These are phyloP conservation scores for Drosophila paranaensis DNA, from an alignment of 2,888 invertebrate species.

Conservation along the genomic window DNA sequence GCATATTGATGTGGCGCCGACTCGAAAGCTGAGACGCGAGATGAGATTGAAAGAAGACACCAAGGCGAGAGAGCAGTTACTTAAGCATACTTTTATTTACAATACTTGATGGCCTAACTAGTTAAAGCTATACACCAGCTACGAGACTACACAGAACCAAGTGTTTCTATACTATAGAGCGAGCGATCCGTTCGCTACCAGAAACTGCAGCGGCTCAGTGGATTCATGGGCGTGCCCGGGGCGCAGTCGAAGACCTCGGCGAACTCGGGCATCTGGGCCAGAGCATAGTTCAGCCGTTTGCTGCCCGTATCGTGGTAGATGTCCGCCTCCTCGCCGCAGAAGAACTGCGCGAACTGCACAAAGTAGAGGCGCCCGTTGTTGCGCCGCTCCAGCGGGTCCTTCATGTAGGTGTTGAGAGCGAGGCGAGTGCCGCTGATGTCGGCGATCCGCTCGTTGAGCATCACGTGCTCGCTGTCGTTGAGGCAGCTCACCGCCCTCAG, in stretches of 20 bases:
- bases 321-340: conserved; percentile 76
- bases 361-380: conserved; percentile 72
- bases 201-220: conserved; percentile 61
- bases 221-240: conserved; percentile 67
- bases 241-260: conserved; percentile 69
- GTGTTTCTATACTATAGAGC: conserved; percentile 5
- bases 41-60: not conserved
- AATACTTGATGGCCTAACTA: conserved; percentile 65
- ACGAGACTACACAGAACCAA: conserved; percentile 8
- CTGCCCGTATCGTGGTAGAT: conserved; percentile 71
- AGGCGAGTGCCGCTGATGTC: conserved; percentile 79
- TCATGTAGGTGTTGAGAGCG: conserved; percentile 71
- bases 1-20: conserved; percentile 53
- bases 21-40: not conserved
- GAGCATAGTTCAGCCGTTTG: conserved; percentile 72
- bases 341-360: conserved; percentile 81
- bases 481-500: conserved; percentile 57
- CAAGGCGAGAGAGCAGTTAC: conserved; percentile 18
- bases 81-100: conserved; percentile 67
- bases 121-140: conserved; percentile 58
- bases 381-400: conserved; percentile 40
- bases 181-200: conserved; percentile 60
- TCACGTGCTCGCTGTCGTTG: conserved; percentile 46
- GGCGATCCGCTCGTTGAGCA: conserved; percentile 72
- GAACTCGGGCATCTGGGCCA: conserved; percentile 78